Conservation (phyloP, 2,888 invertebrate species). For the Dione juno region DNA sequence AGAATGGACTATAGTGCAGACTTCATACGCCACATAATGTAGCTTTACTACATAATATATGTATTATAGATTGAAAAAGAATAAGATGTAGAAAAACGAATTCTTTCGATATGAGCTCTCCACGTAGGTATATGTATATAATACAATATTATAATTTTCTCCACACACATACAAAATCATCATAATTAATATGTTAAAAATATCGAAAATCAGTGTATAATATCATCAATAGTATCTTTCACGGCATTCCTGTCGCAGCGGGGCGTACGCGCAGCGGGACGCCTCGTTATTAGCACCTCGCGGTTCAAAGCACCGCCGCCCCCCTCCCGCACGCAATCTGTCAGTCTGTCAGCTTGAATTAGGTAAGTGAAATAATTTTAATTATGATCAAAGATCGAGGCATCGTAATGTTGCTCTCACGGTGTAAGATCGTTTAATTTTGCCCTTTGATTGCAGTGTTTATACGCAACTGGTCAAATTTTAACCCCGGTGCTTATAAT, state of each 20-base stretch:
- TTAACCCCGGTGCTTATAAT: neutral
- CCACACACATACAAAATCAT: neutral
- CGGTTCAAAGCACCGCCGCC: conserved; percentile 67
- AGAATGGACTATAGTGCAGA: too few species aligned
- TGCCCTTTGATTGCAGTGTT: neutral
- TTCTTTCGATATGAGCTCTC: too few species aligned
- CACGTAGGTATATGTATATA: too few species aligned
- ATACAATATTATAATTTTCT: neutral
- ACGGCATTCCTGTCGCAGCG: conserved; percentile 69
- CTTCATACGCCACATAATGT: too few species aligned
- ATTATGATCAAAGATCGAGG: conserved; percentile 48
- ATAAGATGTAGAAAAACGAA: too few species aligned
- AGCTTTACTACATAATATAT: too few species aligned
- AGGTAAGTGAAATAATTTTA: conserved; percentile 72
- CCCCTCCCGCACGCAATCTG: conserved; percentile 56
- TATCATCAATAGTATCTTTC: conserved; percentile 38
- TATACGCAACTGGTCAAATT: neutral
- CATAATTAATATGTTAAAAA: conserved; percentile 25
- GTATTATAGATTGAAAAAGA: too few species aligned
- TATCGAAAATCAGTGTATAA: conserved; percentile 19
- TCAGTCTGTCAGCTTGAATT: conserved; percentile 61
- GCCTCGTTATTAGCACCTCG: conserved; percentile 82
- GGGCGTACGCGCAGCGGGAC: conserved; percentile 72
- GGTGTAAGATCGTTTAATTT: conserved; percentile 22
- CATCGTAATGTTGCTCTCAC: conserved; percentile 36